Percentiles rank a stretch among this genome's conserved stretches.
phyloP scores from a whole-genome alignment of 2,113 vertebrate species.

The Amphiprion percula region DNA sequence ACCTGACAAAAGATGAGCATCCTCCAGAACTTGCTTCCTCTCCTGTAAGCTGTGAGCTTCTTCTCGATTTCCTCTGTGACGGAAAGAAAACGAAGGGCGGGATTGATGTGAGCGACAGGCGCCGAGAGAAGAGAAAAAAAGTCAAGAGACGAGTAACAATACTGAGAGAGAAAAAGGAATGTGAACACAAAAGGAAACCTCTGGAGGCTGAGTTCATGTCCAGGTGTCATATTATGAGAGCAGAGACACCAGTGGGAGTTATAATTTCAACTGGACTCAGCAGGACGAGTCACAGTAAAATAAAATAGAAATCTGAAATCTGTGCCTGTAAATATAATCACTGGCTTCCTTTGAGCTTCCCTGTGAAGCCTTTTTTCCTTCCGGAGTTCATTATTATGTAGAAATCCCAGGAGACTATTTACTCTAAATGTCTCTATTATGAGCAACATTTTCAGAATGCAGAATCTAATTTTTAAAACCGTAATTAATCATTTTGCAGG shows the following conservation, averaged over 20 bases:
- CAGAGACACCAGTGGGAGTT: slow-evolving; percentile 13
- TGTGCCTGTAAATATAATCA: slow-evolving; percentile 15
- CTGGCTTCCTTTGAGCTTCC: slow-evolving; percentile 9
- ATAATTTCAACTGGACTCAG: slow-evolving; percentile 23
- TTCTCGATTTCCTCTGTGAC: slow-evolving; percentile 96
- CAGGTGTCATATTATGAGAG: slow-evolving; percentile 35
- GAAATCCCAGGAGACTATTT: slow-evolving; percentile 9
- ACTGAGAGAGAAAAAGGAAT: neutral
- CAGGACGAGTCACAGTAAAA: slow-evolving; percentile 25
- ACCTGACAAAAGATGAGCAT: slow-evolving; percentile 99
- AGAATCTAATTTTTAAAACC: slow-evolving; percentile 2
- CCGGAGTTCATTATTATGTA: slow-evolving; percentile 24
- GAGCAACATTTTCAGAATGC: slow-evolving; percentile 15
- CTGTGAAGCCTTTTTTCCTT: neutral
- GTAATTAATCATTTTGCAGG: neutral
- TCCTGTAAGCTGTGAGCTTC: slow-evolving; percentile 94
- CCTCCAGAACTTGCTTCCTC: slow-evolving; percentile 96
- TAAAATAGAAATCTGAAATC: slow-evolving; percentile 21
- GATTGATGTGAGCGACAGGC: slow-evolving; percentile 29
- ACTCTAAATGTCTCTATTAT: neutral
- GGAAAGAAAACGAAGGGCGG: slow-evolving; percentile 34
- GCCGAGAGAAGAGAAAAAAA: neutral
- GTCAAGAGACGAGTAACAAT: neutral
- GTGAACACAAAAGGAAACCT: slow-evolving; percentile 26
- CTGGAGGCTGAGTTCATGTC: slow-evolving; percentile 42